phyloP scores from a whole-genome alignment of 2,113 vertebrate genomes.

The Papio anubis region DNA sequence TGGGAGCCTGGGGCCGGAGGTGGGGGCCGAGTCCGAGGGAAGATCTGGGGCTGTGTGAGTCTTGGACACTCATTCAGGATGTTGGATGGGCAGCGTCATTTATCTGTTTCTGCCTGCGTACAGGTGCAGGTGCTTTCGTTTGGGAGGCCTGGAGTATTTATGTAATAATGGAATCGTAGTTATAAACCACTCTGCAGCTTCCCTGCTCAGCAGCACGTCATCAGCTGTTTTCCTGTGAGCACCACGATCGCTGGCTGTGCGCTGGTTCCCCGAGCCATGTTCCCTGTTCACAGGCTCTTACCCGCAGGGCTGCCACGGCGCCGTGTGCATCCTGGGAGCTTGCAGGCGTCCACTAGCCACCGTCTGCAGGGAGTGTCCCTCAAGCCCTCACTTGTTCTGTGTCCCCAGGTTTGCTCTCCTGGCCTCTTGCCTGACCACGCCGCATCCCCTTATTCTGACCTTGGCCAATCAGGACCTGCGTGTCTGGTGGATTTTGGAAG shows the following conservation, averaged over 20 bases:
- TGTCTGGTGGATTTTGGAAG: neutral
- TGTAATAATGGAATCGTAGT: neutral
- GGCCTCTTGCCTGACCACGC: neutral
- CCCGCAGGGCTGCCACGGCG: neutral
- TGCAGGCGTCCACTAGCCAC: neutral
- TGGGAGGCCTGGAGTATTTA: neutral
- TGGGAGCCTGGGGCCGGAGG: too few species aligned
- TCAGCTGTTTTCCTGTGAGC: neutral
- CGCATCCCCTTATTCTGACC: neutral
- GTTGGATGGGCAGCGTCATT: neutral
- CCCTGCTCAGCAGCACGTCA: neutral
- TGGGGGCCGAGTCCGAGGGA: too few species aligned
- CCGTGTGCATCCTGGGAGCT: neutral
- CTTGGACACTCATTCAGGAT: fast-evolving
- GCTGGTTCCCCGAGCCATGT: neutral
- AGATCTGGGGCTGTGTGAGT: too few species aligned
- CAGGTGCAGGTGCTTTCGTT: neutral
- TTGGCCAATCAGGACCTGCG: neutral
- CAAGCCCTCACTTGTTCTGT: neutral
- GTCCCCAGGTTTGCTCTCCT: neutral
- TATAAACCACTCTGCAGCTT: neutral
- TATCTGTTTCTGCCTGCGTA: neutral
- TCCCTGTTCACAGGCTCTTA: neutral
- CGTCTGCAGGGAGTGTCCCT: neutral
- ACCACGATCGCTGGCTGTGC: neutral